These are phyloP conservation scores for Phaenicophaeus curvirostris DNA, from an alignment of 2,797 vertebrate genomes.

Conservation along the genomic window DNA sequence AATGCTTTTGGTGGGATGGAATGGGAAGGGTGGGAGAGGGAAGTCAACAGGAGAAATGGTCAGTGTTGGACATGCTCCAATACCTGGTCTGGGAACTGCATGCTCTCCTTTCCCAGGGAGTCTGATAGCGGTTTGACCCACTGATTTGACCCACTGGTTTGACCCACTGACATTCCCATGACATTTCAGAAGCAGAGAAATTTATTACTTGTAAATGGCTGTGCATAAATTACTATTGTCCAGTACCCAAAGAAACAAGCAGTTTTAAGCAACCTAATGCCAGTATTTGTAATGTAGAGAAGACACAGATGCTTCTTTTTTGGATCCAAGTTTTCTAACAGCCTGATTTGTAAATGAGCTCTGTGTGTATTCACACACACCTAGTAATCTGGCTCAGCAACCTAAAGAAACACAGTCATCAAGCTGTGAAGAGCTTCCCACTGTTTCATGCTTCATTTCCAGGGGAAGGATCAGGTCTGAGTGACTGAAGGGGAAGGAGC, in stretches of 20 bases:
- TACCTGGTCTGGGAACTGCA: neutral
- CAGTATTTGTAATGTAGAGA: neutral
- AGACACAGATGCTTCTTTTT: neutral
- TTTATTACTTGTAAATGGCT: neutral
- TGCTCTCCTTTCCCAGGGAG: neutral
- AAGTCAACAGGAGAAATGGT: neutral
- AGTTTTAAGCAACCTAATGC: neutral
- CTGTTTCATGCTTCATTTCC: constrained; percentile 14
- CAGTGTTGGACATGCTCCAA: neutral
- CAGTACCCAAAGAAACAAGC: neutral
- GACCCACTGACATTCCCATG: neutral
- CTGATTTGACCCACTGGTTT: neutral
- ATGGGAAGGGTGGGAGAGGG: too few relatives aligned
- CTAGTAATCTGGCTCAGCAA: constrained; percentile 7
- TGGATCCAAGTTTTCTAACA: constrained; percentile 25
- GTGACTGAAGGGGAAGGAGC: neutral
- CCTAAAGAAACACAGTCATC: constrained; percentile 26
- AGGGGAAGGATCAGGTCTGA: neutral
- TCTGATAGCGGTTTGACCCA: neutral
- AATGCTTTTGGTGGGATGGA: too few relatives aligned
- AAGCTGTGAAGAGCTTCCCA: constrained; percentile 12
- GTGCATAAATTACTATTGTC: neutral
- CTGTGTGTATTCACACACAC: constrained; percentile 25
- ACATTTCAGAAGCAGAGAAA: neutral
- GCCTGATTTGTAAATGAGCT: constrained; percentile 53